A percentile compares a stretch with the other conserved stretches of the same genome.
Conservation (phyloP, 2,888 invertebrate genomes). For the Anthophora plumipes region DNA sequence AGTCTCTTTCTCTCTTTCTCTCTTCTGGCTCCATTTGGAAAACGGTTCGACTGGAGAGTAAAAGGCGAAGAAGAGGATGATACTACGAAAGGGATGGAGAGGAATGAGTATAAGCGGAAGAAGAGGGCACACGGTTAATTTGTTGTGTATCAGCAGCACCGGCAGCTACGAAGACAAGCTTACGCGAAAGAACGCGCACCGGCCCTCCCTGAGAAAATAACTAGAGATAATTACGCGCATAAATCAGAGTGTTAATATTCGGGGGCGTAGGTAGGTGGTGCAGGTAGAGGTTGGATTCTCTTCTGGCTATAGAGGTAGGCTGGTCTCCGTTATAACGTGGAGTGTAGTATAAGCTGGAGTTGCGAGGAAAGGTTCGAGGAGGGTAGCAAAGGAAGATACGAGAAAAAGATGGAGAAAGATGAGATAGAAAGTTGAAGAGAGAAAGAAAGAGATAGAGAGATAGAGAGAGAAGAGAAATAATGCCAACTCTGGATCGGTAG, state of each 20-base stretch:
- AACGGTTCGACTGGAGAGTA: constrained; percentile 15
- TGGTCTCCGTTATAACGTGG: constrained; percentile 27
- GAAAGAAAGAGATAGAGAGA: not conserved
- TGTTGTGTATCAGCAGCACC: constrained; percentile 77
- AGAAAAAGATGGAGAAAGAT: not conserved
- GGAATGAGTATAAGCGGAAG: constrained; percentile 65
- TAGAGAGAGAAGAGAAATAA: constrained; percentile 66
- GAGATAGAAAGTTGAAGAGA: not conserved
- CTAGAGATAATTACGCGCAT: constrained; percentile 84
- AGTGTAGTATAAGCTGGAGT: constrained; percentile 29
- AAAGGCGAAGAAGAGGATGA: not conserved
- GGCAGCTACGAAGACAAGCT: constrained; percentile 63
- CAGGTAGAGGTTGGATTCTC: constrained; percentile 64
- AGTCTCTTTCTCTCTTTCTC: too few relatives aligned
- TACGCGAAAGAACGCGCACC: constrained; percentile 49
- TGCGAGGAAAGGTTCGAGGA: constrained; percentile 35
- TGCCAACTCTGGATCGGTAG: constrained; percentile 80
- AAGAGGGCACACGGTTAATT: constrained; percentile 75
- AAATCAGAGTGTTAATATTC: constrained; percentile 84
- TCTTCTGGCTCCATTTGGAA: constrained; percentile 13
- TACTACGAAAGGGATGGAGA: not conserved
- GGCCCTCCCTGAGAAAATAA: constrained; percentile 78
- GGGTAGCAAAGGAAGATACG: constrained; percentile 5
- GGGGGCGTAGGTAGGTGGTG: constrained; percentile 82
- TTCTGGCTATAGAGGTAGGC: constrained; percentile 63